Evolutionary conservation across 1,140 invertebrate species (phyloP).

Genomic region (Drosophila nannoptera): DNA sequence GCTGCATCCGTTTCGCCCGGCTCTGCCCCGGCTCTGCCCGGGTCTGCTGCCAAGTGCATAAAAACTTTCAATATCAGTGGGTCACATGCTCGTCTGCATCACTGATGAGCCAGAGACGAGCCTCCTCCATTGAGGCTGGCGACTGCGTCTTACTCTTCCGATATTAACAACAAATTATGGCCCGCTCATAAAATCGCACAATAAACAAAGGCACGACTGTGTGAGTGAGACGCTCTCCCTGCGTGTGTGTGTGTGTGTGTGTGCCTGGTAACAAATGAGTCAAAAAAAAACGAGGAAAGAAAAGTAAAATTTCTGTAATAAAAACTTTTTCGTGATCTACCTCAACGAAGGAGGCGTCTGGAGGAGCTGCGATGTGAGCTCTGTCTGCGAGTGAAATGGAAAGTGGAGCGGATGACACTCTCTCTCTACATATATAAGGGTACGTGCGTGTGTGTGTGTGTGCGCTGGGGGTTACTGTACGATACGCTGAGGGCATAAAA

Average conservation of each 20-base stretch:
- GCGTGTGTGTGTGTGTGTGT: slow-evolving; percentile 12
- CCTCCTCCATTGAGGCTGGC: slow-evolving; percentile 26
- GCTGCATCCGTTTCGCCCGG: slow-evolving; percentile 29
- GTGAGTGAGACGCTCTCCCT: background rate
- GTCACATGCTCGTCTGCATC: slow-evolving; percentile 77
- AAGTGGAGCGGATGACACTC: slow-evolving; percentile 50
- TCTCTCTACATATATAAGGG: background rate
- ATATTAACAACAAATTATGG: slow-evolving; percentile 77
- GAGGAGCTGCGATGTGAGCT: slow-evolving; percentile 16
- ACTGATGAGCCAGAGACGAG: slow-evolving; percentile 68
- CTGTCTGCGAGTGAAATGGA: slow-evolving; percentile 52
- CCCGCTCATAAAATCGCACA: slow-evolving; percentile 72
- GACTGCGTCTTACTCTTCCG: slow-evolving; percentile 49
- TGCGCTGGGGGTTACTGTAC: slow-evolving; percentile 42
- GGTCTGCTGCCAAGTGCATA: slow-evolving; percentile 53
- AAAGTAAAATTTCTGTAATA: slow-evolving; percentile 67
- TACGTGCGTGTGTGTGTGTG: slow-evolving; percentile 12
- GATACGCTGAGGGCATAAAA: slow-evolving; percentile 62
- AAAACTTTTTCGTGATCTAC: slow-evolving; percentile 76
- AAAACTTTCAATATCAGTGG: slow-evolving; percentile 76
- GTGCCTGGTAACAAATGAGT: slow-evolving; percentile 59
- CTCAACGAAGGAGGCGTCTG: slow-evolving; percentile 58
- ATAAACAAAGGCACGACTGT: slow-evolving; percentile 60
- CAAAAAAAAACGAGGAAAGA: slow-evolving; percentile 12
- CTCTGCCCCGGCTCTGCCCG: background rate